Evolutionary conservation across 92 coral and sea anemone species (phyloP), one percentile per base, ranked within the genome.

Genomic region (Pocillopora meandrina): DNA sequence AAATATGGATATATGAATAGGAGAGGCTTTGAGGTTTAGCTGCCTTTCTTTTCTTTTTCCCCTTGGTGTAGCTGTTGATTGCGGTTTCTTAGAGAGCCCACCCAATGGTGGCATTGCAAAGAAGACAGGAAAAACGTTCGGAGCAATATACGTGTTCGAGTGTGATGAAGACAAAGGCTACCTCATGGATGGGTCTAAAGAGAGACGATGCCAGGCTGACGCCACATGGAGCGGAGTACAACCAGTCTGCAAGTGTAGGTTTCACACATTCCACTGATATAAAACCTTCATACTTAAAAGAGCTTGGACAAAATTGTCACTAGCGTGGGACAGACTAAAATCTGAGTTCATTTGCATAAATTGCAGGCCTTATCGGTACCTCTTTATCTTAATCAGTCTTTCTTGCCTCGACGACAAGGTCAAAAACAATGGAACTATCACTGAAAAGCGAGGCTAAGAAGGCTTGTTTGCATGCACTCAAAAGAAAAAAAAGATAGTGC

Each of bases 201-300:
- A 56, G 31, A 92, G 98, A 26, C 69, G 68, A 26, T 95, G 98
- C 26, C 91, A 77, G 76, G 97, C 92, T 12, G 91, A 89, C 65
- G 91, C 91, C 76, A 84, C 80, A 0, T 95, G 98, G 98, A 90
- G 92, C 62, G 98, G 98, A 55, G 66, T 20, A 9, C 90, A 85
- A 17, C 94, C 97, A 58, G 60, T 12, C 0, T 95, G 98, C 75
- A 63, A 88, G 58, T 75, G 98, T 95, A 78, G 80, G 95, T 78
- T 71, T 18, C 26, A 42, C 11, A 49, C 11, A 65, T 65, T 33
- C 10, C 31, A 65, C 18, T 12, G 14, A 2, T 12, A 0, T 59
- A 59, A 12, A 59, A 2, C 62, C 14, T 42, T 42, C 7, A 42
- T 42, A 42, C 52, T 42, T 3, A 13, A 52, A 0, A 33, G 16